phyloP scores from a whole-genome alignment of 2,113 vertebrate genomes.

The Paramormyrops kingsleyae region DNA sequence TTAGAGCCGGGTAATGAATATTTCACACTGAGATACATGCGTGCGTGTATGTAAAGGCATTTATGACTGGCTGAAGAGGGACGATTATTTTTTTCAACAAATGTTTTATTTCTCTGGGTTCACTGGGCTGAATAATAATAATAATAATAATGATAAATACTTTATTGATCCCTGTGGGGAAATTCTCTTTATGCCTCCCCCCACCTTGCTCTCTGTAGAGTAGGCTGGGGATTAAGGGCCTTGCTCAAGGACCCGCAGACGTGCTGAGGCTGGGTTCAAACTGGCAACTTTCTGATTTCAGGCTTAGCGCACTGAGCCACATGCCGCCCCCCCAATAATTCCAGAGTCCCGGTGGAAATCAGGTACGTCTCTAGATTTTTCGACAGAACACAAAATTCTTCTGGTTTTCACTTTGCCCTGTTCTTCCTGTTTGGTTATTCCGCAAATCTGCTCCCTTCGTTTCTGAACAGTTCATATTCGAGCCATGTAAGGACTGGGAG shows the following conservation, averaged over 20 bases:
- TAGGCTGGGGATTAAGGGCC: too few species aligned
- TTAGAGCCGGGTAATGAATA: neutral
- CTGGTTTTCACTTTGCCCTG: neutral
- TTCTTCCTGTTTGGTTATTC: neutral
- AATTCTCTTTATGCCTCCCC: too few species aligned
- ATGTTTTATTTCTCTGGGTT: neutral
- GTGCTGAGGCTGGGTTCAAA: too few species aligned
- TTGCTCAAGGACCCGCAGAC: too few species aligned
- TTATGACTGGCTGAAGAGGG: neutral
- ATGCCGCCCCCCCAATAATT: neutral
- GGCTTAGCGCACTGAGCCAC: too few species aligned
- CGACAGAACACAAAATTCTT: neutral
- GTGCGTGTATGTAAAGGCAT: constrained; percentile 7
- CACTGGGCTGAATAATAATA: neutral
- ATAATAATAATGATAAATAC: too few species aligned
- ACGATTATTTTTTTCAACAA: neutral
- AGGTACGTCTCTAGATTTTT: neutral
- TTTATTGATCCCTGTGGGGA: too few species aligned
- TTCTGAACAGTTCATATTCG: neutral
- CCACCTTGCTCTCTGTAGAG: too few species aligned
- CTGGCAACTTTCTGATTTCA: too few species aligned
- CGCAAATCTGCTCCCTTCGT: neutral
- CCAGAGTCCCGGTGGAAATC: neutral
- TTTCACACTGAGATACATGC: constrained; percentile 17
- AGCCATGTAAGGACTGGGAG: neutral